Base-by-base conservation (phyloP, 2,888 invertebrate species). In the Coenonympha arcania region DNA sequence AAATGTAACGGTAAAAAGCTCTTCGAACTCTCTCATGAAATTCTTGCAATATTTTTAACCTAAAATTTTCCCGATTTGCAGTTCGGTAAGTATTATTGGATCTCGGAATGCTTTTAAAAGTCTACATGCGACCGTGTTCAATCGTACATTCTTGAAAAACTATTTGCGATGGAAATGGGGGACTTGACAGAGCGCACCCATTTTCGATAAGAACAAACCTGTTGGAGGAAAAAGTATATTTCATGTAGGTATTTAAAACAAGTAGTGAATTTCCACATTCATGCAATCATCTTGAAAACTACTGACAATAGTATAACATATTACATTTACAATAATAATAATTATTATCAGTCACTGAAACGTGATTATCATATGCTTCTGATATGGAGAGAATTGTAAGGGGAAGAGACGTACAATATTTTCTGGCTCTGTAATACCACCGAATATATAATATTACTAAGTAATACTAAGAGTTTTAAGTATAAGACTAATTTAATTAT, bases 71-170 rank as follows among this genome's bases (percentile, higher is more conserved):
- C 22, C 8, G 39, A 39, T 39, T 39, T 39, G 8, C 22, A 22
- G 22, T 39, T 39, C 24, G 24, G 15, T 39, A 22, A 39, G 39
- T 39, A 39, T 39, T 39, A 39, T 39, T 39, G 39, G 39, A 39
- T 39, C 24, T 39, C 39, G 24, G 24, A 39, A 39, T 39, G 39
- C 39, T 39, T 39, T 39, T 39, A 39, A 39, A 39, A 39, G 39
- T 39, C 39, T 33, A 47, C 28, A 42, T 8, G 42, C 19, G 42
- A 28, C 30, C 30, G 47, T 28, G 39, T 30, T 47, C 39, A 47
- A 31, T 47, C 39, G 26, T 39, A 46, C 20, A 30, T 31, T 15
- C 47, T 47, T 47, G 39, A 37, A 47, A 40, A 47, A 37, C 39
- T 31, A 31, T 18, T 30, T 30, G 28, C 31, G 13, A 47, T 30